Base-by-base conservation (phyloP, 2,888 invertebrate genomes). In the Argyresthia albistria region DNA sequence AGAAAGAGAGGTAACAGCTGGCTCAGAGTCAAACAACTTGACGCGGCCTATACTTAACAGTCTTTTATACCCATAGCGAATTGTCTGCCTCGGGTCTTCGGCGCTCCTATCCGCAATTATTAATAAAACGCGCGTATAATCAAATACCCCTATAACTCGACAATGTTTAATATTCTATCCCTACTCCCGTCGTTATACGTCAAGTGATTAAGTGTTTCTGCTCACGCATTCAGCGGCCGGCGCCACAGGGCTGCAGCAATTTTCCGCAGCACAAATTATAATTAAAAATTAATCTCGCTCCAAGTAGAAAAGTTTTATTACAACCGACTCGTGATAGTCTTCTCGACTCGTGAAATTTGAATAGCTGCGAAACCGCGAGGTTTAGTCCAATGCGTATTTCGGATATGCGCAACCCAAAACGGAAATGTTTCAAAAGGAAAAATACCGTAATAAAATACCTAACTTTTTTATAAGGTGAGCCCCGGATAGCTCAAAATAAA, bases 271-370 rank as follows among this genome's bases (percentile, higher is more conserved):
- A 71, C 74, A 70, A 76, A 43, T 83, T 80, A 81, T 81, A 81
- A 83, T 84, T 84, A 82, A 83, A 81, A 80, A 80, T 80, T 79
- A 79, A 83, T 80, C 75, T 70, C 55, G 63, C 64, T 66, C 63
- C 64, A 48, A 43, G 63, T 63, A 67, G 65, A 63, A 68, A 71
- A 70, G 65, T 66, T 68, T 67, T 60, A 69, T 70, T 67, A 67
- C 68, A 61, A 12, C 35, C 65, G 61, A 65, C 66, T 64, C 60
- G 64, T 58, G 66, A 25, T 25, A 25, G 25, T 63, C 64, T 67
- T 68, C 68, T 61, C 59, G 59, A 58, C 60, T 37, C 15, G 12
- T 48, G 16, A 51, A 51, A 35, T 39, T 11, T 39, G 35, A 15
- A 14, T 37, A 15, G 1, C n/a, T 25, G 25, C 3, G 6, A 25